Percentiles rank a stretch among this genome's conserved stretches.
Conservation (phyloP, 2,888 invertebrate species). For the Agriopis leucophaearia region DNA sequence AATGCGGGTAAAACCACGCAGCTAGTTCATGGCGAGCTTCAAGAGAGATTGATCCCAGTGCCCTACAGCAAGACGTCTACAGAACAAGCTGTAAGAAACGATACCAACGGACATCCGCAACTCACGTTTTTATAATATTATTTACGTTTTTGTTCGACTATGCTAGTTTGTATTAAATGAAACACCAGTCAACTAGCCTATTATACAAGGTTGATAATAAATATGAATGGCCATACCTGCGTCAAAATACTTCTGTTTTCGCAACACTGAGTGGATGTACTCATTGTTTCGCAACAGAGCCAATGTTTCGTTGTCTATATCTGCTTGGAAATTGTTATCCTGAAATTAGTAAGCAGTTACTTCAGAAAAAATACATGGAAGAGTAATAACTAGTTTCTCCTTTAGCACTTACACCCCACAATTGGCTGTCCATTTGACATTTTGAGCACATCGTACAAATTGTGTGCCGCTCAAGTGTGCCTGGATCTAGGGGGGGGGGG, state of each 20-base stretch:
- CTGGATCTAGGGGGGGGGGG: no score
- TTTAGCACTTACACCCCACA: no score
- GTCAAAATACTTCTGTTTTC: constrained; percentile 62
- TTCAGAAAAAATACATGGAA: no score
- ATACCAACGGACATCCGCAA: constrained; percentile 61
- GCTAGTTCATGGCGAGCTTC: constrained; percentile 99
- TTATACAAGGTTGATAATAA: background rate
- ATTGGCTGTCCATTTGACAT: no score
- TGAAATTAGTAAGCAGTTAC: constrained; percentile 4
- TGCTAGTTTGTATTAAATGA: constrained; percentile 2
- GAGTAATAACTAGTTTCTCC: no score
- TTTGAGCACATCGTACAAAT: no score
- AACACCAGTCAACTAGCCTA: no score
- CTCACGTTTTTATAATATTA: constrained; percentile 66
- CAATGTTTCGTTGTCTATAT: constrained; percentile 57
- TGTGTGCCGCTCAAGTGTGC: no score
- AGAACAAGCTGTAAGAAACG: constrained; percentile 99
- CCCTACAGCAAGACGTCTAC: constrained; percentile 99
- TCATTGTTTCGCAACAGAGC: constrained; percentile 59
- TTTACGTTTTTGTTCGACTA: constrained; percentile 64
- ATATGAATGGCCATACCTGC: constrained; percentile 51
- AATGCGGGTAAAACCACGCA: no score
- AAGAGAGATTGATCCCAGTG: constrained; percentile 99
- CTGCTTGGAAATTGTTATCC: constrained; percentile 35
- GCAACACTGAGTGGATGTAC: constrained; percentile 56